Evolutionary conservation across 2,113 vertebrate genomes (phyloP).

Genomic region (Camelus dromedarius): DNA sequence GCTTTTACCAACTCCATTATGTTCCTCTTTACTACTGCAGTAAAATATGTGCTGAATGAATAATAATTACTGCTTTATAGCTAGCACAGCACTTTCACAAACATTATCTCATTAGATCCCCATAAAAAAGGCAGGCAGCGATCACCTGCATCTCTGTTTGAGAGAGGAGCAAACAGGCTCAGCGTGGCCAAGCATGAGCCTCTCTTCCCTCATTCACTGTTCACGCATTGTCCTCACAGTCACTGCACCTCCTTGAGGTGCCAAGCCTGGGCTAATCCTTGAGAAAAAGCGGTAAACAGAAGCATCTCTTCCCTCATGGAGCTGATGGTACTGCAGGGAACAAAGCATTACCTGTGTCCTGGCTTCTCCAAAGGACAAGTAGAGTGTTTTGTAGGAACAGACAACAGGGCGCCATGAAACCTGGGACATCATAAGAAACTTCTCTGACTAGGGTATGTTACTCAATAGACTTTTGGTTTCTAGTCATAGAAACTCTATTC

Average conservation of each 20-base stretch:
- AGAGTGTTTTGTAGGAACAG: background rate
- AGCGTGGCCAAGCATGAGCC: background rate
- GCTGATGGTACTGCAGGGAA: background rate
- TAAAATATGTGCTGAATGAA: conserved; percentile 53
- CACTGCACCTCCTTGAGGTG: background rate
- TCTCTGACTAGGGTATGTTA: background rate
- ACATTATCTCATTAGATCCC: conserved; percentile 61
- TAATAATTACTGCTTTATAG: conserved; percentile 67
- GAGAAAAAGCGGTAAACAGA: background rate
- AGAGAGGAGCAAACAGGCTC: background rate
- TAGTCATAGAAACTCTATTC: background rate
- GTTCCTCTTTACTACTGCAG: conserved; percentile 2
- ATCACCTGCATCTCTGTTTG: conserved; percentile 23
- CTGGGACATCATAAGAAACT: background rate
- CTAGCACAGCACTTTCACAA: conserved; percentile 27
- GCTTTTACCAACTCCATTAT: conserved; percentile 58
- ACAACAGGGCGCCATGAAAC: background rate
- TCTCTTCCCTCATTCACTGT: background rate
- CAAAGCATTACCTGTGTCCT: background rate
- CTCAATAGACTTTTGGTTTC: background rate
- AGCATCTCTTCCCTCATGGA: background rate
- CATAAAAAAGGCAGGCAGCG: conserved; percentile 26
- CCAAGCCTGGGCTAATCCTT: background rate
- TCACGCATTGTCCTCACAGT: background rate
- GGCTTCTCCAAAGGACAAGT: background rate